phyloP scores from a whole-genome alignment of 2,113 vertebrate species.

The Psilopogon haemacephalus region DNA sequence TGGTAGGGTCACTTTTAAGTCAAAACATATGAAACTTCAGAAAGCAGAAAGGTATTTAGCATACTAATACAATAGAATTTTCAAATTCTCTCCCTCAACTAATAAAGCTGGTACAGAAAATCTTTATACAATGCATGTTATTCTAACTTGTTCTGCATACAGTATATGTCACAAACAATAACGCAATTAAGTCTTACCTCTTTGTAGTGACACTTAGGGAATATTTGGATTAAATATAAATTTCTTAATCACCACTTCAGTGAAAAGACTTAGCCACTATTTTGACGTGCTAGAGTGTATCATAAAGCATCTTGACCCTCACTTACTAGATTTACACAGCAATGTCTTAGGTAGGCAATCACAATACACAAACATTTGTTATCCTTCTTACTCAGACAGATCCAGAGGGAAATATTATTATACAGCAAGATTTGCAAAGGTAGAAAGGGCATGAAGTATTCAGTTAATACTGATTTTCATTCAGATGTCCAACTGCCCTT shows the following conservation, averaged over 20 bases:
- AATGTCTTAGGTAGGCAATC: slow-evolving; percentile 41
- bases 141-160: background rate
- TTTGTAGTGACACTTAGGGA: slow-evolving; percentile 34
- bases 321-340: slow-evolving; percentile 28
- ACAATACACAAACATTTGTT: slow-evolving; percentile 20
- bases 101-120: background rate
- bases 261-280: slow-evolving; percentile 34
- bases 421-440: slow-evolving; percentile 24
- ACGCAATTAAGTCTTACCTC: slow-evolving; percentile 14
- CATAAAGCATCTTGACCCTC: slow-evolving; percentile 43
- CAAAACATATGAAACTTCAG: background rate
- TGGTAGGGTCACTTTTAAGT: background rate
- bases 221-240: slow-evolving; percentile 47
- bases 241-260: slow-evolving; percentile 43
- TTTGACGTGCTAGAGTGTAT: slow-evolving; percentile 23
- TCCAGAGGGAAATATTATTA: slow-evolving; percentile 51
- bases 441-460: slow-evolving; percentile 19
- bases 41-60: background rate
- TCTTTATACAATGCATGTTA: background rate
- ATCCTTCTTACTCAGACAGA: slow-evolving; percentile 48
- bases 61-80: background rate
- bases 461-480: slow-evolving; percentile 20
- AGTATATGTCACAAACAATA: slow-evolving; percentile 12
- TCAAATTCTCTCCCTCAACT: background rate
- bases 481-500: background rate